A percentile compares a stretch with the other conserved stretches of the same genome.
Evolutionary conservation across 2,797 vertebrate species (phyloP).

Genomic region (Arremon brunneinucha): DNA sequence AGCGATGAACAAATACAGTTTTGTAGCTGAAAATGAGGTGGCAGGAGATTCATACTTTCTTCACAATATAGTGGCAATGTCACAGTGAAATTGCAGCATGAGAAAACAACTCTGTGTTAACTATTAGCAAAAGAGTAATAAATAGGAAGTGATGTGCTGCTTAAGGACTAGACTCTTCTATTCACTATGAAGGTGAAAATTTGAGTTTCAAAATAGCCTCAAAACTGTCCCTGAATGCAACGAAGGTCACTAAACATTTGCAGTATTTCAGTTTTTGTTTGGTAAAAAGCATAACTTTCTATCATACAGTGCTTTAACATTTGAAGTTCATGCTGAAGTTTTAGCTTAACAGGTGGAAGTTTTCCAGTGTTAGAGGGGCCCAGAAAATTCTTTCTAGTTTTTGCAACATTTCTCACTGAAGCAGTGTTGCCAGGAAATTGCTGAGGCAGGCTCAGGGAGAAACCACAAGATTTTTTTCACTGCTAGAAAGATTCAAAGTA

Average conservation of each 20-base stretch:
- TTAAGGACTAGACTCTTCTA: background rate
- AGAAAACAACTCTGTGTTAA: background rate
- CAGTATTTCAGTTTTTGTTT: background rate
- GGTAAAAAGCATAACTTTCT: background rate
- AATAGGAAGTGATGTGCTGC: background rate
- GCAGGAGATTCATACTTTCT: conserved; percentile 5
- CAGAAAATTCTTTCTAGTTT: background rate
- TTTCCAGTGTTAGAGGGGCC: background rate
- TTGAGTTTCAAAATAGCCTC: background rate
- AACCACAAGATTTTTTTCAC: background rate
- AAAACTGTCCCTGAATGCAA: background rate
- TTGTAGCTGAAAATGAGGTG: conserved; percentile 5
- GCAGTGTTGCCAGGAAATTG: background rate
- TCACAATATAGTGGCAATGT: background rate
- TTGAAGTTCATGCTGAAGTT: background rate
- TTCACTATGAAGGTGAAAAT: background rate
- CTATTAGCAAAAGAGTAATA: background rate
- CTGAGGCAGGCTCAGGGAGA: background rate
- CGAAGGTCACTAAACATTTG: background rate
- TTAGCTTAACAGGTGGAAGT: background rate
- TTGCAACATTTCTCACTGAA: background rate
- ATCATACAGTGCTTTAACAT: background rate
- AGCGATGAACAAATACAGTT: conserved; percentile 39
- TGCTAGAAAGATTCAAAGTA: background rate
- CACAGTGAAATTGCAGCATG: background rate